Base-by-base conservation (phyloP, 2,797 vertebrate genomes). In the Catamblyrhynchus diadema region DNA sequence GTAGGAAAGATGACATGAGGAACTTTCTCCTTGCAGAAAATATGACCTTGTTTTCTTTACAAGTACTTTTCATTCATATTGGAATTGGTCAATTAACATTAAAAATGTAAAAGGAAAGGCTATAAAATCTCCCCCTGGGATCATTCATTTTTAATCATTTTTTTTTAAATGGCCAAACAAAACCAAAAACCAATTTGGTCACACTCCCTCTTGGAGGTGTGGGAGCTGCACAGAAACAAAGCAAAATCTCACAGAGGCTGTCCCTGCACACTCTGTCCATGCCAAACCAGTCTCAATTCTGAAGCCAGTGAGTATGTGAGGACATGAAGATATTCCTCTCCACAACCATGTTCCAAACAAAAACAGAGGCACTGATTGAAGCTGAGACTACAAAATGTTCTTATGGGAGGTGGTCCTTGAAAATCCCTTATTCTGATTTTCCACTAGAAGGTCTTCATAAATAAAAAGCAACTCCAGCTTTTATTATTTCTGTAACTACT, bases 51-150 rank as follows among this genome's bases (percentile, higher is more conserved):
- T 64, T 80, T 95, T 80, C 51, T 77, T 87, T 71, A 60, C 6
- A 11, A 82, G 53, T 67, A 81, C 50, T 78, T 92, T 70, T 89
- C 64, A 82, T 85, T 89, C 79, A 74, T 73, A 78, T 23, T 78
- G 53, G 81, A 94, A 67, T 39, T 33, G 45, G 79, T 87, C 86
- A 78, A 94, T 87, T 87, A 94, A 57, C 84, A 94, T 92, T 92
- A 95, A 96, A 96, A 94, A 92, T 92, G 74, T 64, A 94, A 67
- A 80, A 92, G 81, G 33, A 66, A 91, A 80, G 41, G 44, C 64
- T 80, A 42, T 50, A 82, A 80, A 81, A 80, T 24, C 57, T 86
- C 42, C 39, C 72, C 82, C 48, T 35, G 44, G 67, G 60, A 82
- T 91, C 67, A 91, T 92, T 85, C 7, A 73, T 95, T 91, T 94